Conservation (phyloP, 2,113 vertebrate genomes). For the Actenoides lindsayi region DNA sequence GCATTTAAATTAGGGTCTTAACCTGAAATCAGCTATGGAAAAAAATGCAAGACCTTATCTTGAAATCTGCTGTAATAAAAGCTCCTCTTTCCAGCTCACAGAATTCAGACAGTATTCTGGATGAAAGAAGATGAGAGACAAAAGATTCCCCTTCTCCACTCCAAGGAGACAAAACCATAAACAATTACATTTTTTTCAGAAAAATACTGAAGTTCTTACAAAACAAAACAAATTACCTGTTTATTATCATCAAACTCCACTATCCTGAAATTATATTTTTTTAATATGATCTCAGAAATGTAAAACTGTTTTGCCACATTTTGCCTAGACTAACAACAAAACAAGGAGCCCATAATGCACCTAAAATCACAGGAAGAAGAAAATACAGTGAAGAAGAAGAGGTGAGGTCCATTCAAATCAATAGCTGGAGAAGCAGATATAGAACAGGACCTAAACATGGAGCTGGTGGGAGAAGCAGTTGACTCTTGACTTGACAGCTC, state of each 20-base stretch:
- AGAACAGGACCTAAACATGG: neutral
- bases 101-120: neutral
- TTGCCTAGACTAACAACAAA: neutral
- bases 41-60: conserved; percentile 12
- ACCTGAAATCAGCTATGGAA: conserved; percentile 17
- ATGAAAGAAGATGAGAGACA: neutral
- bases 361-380: neutral
- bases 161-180: neutral
- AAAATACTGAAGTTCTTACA: neutral
- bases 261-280: neutral
- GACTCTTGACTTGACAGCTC: neutral
- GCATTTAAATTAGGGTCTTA: conserved; percentile 44
- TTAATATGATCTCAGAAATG: neutral
- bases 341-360: neutral
- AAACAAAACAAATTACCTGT: neutral
- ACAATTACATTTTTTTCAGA: neutral
- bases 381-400: neutral
- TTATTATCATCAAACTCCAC: neutral
- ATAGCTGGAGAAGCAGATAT: neutral
- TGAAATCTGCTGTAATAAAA: conserved; percentile 17
- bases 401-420: neutral
- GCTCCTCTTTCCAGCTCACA: neutral
- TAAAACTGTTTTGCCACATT: neutral
- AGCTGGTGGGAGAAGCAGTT: neutral
- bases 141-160: neutral